Conservation (phyloP, 64 coral and sea anemone genomes). For the Porites lutea region DNA sequence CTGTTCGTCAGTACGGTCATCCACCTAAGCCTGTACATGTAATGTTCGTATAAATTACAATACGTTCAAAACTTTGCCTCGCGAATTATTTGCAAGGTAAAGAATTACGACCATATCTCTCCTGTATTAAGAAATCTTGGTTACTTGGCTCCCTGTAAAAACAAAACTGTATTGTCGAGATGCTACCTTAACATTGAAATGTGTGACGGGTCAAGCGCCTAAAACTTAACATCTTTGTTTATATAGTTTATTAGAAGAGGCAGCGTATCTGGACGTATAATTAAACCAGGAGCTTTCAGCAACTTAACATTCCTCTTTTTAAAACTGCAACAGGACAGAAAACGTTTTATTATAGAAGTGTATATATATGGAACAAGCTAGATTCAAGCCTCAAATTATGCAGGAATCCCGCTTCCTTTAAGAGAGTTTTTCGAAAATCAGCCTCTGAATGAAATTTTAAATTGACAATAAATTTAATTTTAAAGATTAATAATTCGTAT, state of each 20-base stretch:
- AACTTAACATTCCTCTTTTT: neutral
- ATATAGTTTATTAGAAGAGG: conserved; percentile 51
- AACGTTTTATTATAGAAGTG: neutral
- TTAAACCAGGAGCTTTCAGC: conserved; percentile 37
- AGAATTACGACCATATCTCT: conserved; percentile 45
- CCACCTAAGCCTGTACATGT: conserved; percentile 18
- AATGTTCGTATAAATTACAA: conserved; percentile 32
- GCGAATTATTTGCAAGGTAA: conserved; percentile 24
- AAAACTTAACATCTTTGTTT: neutral
- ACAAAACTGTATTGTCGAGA: conserved; percentile 17
- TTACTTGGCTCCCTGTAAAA: conserved; percentile 36
- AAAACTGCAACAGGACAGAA: too few species aligned
- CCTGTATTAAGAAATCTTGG: conserved; percentile 32
- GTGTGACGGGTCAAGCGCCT: neutral
- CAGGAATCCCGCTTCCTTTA: too few species aligned
- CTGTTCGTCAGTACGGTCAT: conserved; percentile 31
- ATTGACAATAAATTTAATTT: too few species aligned
- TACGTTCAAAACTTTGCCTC: conserved; percentile 51
- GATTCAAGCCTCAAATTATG: too few species aligned
- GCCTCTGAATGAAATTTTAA: too few species aligned
- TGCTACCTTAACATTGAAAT: conserved; percentile 14
- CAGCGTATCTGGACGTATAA: conserved; percentile 25
- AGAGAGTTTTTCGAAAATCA: too few species aligned
- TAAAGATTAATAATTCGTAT: too few species aligned
- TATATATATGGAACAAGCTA: too few species aligned